Evolutionary conservation across 2,113 vertebrate species (phyloP).

Genomic region (Ploceus nigricollis): DNA sequence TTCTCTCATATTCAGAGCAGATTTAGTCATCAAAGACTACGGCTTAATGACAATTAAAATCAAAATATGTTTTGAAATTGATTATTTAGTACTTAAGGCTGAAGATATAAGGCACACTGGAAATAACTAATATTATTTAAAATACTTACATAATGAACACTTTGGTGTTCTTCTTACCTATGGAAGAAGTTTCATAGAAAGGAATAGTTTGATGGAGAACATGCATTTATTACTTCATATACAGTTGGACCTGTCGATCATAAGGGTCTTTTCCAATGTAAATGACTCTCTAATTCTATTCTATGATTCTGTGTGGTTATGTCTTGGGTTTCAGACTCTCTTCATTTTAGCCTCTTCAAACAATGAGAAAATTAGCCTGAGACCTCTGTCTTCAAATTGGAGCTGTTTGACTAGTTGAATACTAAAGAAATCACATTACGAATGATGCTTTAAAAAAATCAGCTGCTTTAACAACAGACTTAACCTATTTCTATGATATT

Average conservation of each 20-base stretch:
- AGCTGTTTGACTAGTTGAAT: not conserved
- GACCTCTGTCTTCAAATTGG: not conserved
- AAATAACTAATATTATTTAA: not conserved
- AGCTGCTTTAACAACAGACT: not conserved
- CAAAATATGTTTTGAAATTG: not conserved
- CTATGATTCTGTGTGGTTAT: not conserved
- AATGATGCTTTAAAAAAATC: not conserved
- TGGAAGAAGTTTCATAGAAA: not conserved
- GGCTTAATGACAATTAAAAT: not conserved
- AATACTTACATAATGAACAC: not conserved
- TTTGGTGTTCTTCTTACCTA: not conserved
- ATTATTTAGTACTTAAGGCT: not conserved
- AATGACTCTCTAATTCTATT: not conserved
- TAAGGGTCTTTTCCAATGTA: not conserved
- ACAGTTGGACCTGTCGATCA: rapidly evolving
- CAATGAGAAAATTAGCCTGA: not conserved
- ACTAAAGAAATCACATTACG: rapidly evolving
- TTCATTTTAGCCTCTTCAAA: not conserved
- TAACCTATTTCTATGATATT: not conserved
- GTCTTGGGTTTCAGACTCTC: not conserved
- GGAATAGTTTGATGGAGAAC: not conserved
- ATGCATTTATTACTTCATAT: not conserved
- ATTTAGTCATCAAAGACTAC: not conserved
- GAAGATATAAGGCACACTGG: not conserved
- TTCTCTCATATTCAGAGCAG: not conserved